Conservation (phyloP, 2,888 invertebrate species). For the Tetrapedia diversipes region DNA sequence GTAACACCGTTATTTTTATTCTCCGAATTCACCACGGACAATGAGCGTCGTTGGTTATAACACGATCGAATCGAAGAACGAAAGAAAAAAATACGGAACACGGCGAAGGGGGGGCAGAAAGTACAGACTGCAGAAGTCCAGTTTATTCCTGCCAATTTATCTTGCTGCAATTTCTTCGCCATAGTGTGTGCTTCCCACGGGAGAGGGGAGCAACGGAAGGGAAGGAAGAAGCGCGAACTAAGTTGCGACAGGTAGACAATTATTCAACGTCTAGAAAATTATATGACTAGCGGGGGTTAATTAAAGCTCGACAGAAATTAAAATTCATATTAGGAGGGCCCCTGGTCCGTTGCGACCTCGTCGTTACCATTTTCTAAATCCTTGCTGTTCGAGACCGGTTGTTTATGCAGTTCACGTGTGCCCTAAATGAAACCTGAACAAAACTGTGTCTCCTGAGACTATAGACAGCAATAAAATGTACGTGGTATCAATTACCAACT, state of each 20-base stretch:
- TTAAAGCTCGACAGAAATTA: slow-evolving; percentile 68
- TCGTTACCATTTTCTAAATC: slow-evolving; percentile 54
- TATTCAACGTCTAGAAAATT: slow-evolving; percentile 68
- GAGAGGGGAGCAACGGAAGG: not conserved
- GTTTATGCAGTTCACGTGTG: slow-evolving; percentile 45
- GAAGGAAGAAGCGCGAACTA: slow-evolving; percentile 55
- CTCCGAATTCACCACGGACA: slow-evolving; percentile 29
- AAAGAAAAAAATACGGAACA: not conserved
- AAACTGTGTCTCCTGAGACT: not conserved
- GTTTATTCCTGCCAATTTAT: slow-evolving; percentile 60
- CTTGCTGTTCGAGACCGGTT: slow-evolving; percentile 28
- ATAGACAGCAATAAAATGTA: slow-evolving; percentile 12
- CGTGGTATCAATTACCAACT: slow-evolving; percentile 35
- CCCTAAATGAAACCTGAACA: slow-evolving; percentile 4
- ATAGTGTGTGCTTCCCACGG: slow-evolving; percentile 22
- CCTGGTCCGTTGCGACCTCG: slow-evolving; percentile 44
- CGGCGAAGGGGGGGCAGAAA: not conserved
- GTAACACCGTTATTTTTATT: slow-evolving; percentile 46
- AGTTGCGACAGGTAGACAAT: slow-evolving; percentile 69
- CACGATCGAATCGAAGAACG: slow-evolving; percentile 8
- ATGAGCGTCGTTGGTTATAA: slow-evolving; percentile 42
- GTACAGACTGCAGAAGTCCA: slow-evolving; percentile 22
- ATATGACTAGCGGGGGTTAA: slow-evolving; percentile 61
- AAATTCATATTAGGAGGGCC: slow-evolving; percentile 61
- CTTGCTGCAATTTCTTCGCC: slow-evolving; percentile 58